phyloP scores from a whole-genome alignment of 2,888 invertebrate species.

The Acrobasis repandana region DNA sequence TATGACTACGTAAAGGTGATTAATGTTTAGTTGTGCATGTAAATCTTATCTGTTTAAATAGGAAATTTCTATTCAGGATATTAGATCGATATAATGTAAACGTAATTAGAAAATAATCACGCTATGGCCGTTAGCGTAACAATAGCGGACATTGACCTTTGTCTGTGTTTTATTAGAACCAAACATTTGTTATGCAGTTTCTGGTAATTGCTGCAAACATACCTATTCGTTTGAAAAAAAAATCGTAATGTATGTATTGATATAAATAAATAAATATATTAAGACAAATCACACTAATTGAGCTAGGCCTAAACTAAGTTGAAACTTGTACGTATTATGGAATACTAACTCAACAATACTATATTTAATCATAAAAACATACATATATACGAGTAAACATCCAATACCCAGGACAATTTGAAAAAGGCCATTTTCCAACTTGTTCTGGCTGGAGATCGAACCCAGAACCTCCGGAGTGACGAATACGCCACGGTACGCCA shows the following conservation, averaged over 20 bases:
- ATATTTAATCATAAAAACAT: no score
- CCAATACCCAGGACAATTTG: no score
- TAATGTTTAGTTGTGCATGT: not conserved
- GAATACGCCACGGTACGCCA: no score
- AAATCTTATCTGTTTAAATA: not conserved
- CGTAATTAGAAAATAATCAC: not conserved
- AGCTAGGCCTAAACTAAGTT: no score
- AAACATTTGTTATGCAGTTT: no score
- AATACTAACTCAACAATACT: no score
- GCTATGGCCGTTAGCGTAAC: not conserved
- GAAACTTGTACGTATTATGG: no score
- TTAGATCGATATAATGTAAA: not conserved
- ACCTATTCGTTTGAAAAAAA: not conserved
- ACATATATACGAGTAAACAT: no score
- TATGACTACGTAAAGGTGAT: not conserved
- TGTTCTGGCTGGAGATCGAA: no score
- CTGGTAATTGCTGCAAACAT: not conserved
- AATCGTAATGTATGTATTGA: not conserved
- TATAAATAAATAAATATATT: not conserved
- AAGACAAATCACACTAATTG: no score
- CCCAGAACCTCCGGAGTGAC: no score
- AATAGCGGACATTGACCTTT: not conserved
- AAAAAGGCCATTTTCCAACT: no score
- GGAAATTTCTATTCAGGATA: not conserved
- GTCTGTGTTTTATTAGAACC: not conserved